Conservation (phyloP, 2,113 vertebrate species). For the Chascanopsetta lugubris region DNA sequence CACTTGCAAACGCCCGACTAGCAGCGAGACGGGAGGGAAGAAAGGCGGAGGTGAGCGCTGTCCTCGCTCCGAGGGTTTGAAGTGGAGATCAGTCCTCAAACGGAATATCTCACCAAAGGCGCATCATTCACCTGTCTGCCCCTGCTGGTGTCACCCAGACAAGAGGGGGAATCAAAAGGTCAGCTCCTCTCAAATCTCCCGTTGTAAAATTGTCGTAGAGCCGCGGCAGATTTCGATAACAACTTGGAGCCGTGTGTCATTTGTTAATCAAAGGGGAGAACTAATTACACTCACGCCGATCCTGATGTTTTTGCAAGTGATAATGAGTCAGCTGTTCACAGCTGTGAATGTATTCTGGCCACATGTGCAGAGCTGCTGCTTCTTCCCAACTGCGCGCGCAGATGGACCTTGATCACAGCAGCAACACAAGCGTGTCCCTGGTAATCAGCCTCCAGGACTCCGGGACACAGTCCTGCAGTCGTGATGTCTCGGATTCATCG, state of each 20-base stretch:
- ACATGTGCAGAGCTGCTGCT: conserved; percentile 57
- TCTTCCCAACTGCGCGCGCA: conserved; percentile 46
- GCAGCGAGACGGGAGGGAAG: conserved; percentile 38
- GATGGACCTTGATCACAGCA: conserved; percentile 47
- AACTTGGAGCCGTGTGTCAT: not conserved
- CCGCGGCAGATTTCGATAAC: not conserved
- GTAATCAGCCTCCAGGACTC: conserved; percentile 25
- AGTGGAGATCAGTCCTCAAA: conserved; percentile 75
- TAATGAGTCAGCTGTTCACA: conserved; percentile 67
- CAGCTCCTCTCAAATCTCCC: conserved; percentile 21
- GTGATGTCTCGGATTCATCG: conserved; percentile 1
- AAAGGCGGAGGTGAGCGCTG: conserved; percentile 56
- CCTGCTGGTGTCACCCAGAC: conserved; percentile 44
- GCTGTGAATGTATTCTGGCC: conserved; percentile 61
- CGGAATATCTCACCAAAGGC: conserved; percentile 71
- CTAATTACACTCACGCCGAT: conserved; percentile 44
- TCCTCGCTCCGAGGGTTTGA: conserved; percentile 65
- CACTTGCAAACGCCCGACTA: conserved; percentile 43
- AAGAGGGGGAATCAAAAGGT: conserved; percentile 47
- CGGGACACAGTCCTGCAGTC: not conserved
- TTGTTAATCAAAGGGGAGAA: conserved; percentile 46
- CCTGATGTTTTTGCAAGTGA: conserved; percentile 50
- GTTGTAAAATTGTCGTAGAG: conserved; percentile 13
- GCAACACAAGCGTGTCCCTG: conserved; percentile 23
- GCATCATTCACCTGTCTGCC: conserved; percentile 67